Conservation (phyloP, 2,797 vertebrate genomes). For the Podarcis siculus region DNA sequence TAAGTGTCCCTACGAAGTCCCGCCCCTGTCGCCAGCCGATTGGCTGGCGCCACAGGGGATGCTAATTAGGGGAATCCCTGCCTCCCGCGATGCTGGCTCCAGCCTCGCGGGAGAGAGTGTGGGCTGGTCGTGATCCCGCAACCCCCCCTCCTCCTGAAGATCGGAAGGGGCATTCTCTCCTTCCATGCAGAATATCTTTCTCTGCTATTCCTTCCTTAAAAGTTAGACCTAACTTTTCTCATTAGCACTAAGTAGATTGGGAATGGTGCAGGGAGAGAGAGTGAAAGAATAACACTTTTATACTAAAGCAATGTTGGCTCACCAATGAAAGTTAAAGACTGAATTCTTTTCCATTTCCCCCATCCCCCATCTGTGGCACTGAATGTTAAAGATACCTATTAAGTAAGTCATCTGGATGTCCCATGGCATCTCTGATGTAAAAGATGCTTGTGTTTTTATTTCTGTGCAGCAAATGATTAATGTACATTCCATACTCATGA, state of each 20-base stretch:
- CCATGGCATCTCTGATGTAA: not conserved
- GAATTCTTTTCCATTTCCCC: not conserved
- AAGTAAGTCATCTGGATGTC: not conserved
- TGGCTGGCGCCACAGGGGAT: no score
- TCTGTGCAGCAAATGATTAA: not conserved
- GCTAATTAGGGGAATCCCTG: no score
- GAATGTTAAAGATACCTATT: not conserved
- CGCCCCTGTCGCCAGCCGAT: no score
- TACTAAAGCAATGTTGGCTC: not conserved
- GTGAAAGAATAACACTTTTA: not conserved
- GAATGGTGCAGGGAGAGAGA: not conserved
- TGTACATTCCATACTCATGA: not conserved
- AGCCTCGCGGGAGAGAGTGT: no score
- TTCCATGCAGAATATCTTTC: not conserved
- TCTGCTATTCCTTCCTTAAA: not conserved
- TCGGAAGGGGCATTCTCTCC: no score
- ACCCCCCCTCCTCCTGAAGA: no score
- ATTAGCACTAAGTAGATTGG: not conserved
- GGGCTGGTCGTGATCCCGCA: no score
- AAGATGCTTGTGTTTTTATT: constrained; percentile 10
- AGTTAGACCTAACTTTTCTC: not conserved
- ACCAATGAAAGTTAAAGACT: not conserved
- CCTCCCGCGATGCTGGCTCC: no score
- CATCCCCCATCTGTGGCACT: not conserved
- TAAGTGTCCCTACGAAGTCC: no score